Evolutionary conservation across 2,888 invertebrate species (phyloP).

Genomic region (Eulithis prunata): DNA sequence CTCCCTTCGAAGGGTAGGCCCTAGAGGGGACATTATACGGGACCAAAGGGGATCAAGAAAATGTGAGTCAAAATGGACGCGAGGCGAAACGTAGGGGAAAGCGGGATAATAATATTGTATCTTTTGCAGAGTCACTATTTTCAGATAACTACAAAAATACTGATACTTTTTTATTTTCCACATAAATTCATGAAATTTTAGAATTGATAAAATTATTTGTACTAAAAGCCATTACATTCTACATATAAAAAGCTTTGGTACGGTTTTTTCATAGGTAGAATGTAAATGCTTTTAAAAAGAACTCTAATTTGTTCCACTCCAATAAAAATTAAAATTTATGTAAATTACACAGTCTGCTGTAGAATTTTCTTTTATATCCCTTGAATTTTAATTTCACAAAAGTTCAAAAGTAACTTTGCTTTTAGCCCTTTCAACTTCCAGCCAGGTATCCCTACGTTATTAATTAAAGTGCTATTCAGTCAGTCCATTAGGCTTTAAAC

Average conservation of each 20-base stretch:
- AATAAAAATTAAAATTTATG: too few species aligned
- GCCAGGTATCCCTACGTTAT: slow-evolving; percentile 64
- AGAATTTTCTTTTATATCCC: neutral
- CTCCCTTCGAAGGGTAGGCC: slow-evolving; percentile 57
- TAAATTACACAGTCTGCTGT: too few species aligned
- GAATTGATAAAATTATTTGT: too few species aligned
- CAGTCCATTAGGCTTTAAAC: slow-evolving; percentile 77
- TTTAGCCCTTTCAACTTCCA: slow-evolving; percentile 41
- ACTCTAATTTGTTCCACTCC: too few species aligned
- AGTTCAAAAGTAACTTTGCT: slow-evolving; percentile 39
- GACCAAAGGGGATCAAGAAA: slow-evolving; percentile 41
- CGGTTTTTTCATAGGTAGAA: too few species aligned
- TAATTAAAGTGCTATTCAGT: slow-evolving; percentile 72
- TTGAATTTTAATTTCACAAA: neutral
- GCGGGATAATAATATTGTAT: neutral
- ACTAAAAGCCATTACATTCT: too few species aligned
- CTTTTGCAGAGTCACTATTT: neutral
- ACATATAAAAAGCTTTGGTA: too few species aligned
- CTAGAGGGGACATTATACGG: slow-evolving; percentile 50
- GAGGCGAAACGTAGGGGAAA: slow-evolving; percentile 52
- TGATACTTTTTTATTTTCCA: too few species aligned
- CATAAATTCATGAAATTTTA: too few species aligned
- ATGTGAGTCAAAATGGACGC: slow-evolving; percentile 54
- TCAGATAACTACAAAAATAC: too few species aligned
- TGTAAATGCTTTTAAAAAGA: too few species aligned